These are phyloP conservation scores for Opisthocomus hoazin DNA, from an alignment of 2,113 vertebrate genomes.

Conservation along the genomic window DNA sequence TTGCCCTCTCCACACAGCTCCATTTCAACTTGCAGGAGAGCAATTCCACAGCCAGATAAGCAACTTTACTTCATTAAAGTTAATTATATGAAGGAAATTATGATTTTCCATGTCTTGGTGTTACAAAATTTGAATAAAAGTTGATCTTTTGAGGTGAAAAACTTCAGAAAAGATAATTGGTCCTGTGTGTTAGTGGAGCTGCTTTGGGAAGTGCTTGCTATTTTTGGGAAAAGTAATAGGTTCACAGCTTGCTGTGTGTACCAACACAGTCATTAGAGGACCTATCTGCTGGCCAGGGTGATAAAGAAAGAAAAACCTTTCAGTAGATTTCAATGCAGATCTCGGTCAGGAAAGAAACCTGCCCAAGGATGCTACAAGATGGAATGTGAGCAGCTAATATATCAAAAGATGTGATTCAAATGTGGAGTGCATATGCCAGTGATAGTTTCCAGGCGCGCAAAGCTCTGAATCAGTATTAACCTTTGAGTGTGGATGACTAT, in stretches of 20 bases:
- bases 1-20: not conserved
- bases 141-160: not conserved
- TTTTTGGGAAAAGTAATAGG: not conserved
- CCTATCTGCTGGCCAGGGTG: not conserved
- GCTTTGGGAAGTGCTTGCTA: not conserved
- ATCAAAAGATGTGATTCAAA: not conserved
- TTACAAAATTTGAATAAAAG: not conserved
- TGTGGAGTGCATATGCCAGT: not conserved
- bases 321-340: not conserved
- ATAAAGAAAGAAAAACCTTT: not conserved
- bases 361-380: not conserved
- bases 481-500: fast-evolving
- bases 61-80: not conserved
- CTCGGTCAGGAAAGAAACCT: not conserved
- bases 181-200: not conserved
- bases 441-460: not conserved
- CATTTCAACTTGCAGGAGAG: not conserved
- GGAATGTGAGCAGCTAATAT: not conserved
- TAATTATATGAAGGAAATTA: not conserved
- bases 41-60: not conserved
- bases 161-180: not conserved
- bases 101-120: not conserved
- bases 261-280: not conserved
- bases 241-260: not conserved
- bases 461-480: not conserved